Evolutionary conservation across 2,888 invertebrate species (phyloP), one percentile per base, ranked within the genome.

Genomic region (Drosophila sordidapex): DNA sequence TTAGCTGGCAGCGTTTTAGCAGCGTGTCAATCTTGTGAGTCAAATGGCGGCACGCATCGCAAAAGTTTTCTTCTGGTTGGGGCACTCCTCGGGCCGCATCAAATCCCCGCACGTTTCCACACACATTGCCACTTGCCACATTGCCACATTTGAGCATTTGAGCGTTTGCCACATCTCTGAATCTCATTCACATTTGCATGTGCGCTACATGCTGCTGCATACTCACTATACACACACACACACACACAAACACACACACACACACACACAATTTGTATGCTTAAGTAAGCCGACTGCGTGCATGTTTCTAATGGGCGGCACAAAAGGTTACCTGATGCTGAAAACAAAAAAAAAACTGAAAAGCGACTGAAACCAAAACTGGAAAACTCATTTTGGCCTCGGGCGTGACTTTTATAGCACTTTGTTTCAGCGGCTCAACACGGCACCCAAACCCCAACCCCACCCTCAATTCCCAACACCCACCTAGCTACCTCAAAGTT

Each of bases 371-470:
- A 79, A 73, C 80, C 70, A 74, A 76, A 86, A 83, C 84, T 76
- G 84, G 74, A 84, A 86, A 86, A 86, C 88, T 86, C 85, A 88
- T 86, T 86, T 86, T 85, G 79, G 81, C 82, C 85, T 76, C 85
- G 83, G 83, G 85, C 85, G 85, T 86, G 85, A 86, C 88, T 86
- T 86, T 87, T 86, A 87, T 87, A 87, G 85, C 88, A 86, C 85
- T 86, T 86, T 83, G 76, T 78, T 82, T 64, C 67, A 65, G 49
- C 43, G 65, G 51, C 68, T 43, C 56, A 57, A 56, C 38, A 8
- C 46, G 25, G 15, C 25, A 15, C 25, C 46, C 46, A 46, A 21
- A 46, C 2, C 25, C 15, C 31, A 29, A 31, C 7, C 15, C n/a
- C 40, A n/a, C 57, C 29, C 11, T n/a, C 21, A 25, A 15, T 21